Evolutionary conservation across 2,797 vertebrate species (phyloP).

Genomic region (Diplodus sargus): DNA sequence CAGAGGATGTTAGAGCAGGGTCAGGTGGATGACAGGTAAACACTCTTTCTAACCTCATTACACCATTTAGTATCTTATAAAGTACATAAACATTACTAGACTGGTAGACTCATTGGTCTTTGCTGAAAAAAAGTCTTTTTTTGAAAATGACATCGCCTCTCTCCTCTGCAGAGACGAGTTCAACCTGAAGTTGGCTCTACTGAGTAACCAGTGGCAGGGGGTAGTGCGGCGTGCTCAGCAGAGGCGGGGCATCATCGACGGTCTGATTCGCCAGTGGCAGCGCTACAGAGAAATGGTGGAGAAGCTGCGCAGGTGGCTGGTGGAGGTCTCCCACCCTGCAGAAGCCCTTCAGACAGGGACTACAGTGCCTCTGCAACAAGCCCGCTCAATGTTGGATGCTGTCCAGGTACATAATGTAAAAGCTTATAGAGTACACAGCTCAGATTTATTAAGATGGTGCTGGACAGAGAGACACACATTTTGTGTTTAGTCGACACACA

Average conservation of each 20-base stretch:
- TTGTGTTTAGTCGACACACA: not conserved
- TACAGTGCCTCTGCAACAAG: slow-evolving; percentile 90
- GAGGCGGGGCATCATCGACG: slow-evolving; percentile 95
- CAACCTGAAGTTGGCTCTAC: slow-evolving; percentile 91
- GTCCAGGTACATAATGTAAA: slow-evolving; percentile 85
- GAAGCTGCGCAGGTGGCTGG: slow-evolving; percentile 92
- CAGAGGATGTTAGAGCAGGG: slow-evolving; percentile 96
- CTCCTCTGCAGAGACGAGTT: slow-evolving; percentile 90
- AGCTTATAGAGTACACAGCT: not conserved
- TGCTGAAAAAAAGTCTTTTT: not conserved
- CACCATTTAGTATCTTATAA: not conserved
- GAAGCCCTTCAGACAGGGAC: slow-evolving; percentile 78
- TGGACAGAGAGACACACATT: slow-evolving; percentile 1
- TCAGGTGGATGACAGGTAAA: slow-evolving; percentile 96
- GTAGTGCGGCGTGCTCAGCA: slow-evolving; percentile 96
- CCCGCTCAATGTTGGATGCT: slow-evolving; percentile 90
- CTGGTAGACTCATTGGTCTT: not conserved
- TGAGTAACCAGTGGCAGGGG: slow-evolving; percentile 98
- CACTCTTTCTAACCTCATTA: not conserved
- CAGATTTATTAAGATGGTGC: slow-evolving; percentile 8
- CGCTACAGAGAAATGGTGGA: slow-evolving; percentile 93
- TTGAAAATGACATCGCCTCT: not conserved
- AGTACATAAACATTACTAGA: not conserved
- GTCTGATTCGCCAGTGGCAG: slow-evolving; percentile 95
- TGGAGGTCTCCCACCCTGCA: slow-evolving; percentile 86